These are phyloP conservation scores for Glaucidium brasilianum DNA, from an alignment of 2,113 vertebrate species.

Conservation along the genomic window DNA sequence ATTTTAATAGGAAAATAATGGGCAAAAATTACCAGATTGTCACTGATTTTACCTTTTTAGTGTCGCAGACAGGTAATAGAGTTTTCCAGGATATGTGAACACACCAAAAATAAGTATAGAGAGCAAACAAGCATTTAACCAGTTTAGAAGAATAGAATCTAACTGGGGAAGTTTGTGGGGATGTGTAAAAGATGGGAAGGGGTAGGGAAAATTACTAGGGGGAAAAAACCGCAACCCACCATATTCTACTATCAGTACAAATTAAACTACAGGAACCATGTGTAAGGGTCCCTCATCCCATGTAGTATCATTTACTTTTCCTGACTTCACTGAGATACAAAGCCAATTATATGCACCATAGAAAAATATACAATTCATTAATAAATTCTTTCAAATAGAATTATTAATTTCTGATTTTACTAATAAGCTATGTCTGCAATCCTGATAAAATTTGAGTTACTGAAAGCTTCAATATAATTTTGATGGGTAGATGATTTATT, in stretches of 20 bases:
- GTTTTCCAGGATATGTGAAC: not conserved
- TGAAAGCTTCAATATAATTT: not conserved
- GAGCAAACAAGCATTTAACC: not conserved
- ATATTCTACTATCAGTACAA: not conserved
- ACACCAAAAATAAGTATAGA: not conserved
- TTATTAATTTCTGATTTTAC: not conserved
- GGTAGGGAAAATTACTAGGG: not conserved
- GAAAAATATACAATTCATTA: not conserved
- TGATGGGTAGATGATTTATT: not conserved
- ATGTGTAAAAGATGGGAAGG: not conserved
- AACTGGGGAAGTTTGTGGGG: not conserved
- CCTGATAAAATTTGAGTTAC: not conserved
- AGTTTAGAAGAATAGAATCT: not conserved
- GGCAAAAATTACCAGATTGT: not conserved
- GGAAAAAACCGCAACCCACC: not conserved
- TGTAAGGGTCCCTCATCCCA: not conserved
- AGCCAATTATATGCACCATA: not conserved
- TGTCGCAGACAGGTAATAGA: not conserved
- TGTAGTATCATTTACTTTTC: not conserved
- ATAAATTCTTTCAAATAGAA: not conserved
- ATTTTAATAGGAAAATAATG: not conserved
- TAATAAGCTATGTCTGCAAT: not conserved
- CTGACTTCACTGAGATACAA: not conserved
- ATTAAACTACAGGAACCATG: not conserved
- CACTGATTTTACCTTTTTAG: not conserved